Evolutionary conservation across 2,888 invertebrate species (phyloP).

Genomic region (Agelastica alni): DNA sequence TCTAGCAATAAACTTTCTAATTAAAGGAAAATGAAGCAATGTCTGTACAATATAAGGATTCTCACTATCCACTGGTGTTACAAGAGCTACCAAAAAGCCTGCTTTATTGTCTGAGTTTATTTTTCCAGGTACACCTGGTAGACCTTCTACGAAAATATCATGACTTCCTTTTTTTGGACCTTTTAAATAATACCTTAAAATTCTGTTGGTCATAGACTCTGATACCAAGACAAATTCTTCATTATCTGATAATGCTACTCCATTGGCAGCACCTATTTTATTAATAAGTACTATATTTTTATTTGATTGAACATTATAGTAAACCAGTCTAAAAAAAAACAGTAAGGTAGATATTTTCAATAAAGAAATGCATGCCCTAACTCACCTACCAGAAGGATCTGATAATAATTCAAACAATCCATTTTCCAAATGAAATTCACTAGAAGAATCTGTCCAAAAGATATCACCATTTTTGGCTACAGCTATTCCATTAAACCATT

Average conservation of each 20-base stretch:
- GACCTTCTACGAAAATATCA: slow-evolving; percentile 80
- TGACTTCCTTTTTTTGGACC: slow-evolving; percentile 74
- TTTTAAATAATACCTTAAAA: slow-evolving; percentile 78
- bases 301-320: slow-evolving; percentile 78
- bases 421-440: slow-evolving; percentile 73
- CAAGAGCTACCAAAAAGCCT: slow-evolving; percentile 69
- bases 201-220: slow-evolving; percentile 69
- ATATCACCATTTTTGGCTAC: slow-evolving; percentile 80
- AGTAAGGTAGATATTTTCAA: neutral
- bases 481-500: slow-evolving; percentile 75
- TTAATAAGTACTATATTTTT: slow-evolving; percentile 75
- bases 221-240: slow-evolving; percentile 80
- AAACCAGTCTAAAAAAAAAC: slow-evolving; percentile 68
- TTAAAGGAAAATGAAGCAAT: slow-evolving; percentile 65
- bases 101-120: slow-evolving; percentile 59
- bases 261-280: slow-evolving; percentile 85
- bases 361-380: neutral
- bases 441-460: slow-evolving; percentile 86
- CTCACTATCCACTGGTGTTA: slow-evolving; percentile 60
- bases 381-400: slow-evolving; percentile 84
- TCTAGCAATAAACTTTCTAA: slow-evolving; percentile 69
- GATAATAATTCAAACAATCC: slow-evolving; percentile 68
- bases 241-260: slow-evolving; percentile 81
- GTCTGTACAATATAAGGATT: slow-evolving; percentile 63
- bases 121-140: slow-evolving; percentile 79